phyloP scores from a whole-genome alignment of 2,113 vertebrate genomes.

The Callipepla californica region DNA sequence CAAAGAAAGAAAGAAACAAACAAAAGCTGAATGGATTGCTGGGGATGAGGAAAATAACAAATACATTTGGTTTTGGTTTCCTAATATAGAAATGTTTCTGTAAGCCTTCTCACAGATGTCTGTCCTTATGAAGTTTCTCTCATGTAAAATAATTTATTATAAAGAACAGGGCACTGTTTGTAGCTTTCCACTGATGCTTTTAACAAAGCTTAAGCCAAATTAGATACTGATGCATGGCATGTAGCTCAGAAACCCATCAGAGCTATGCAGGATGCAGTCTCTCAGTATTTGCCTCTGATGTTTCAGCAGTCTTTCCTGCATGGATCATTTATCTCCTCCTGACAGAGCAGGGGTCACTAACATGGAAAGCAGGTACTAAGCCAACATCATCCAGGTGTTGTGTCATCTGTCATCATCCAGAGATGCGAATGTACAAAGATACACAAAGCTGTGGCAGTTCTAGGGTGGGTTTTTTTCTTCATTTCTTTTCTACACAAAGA shows the following conservation, averaged over 20 bases:
- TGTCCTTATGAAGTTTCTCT: not conserved
- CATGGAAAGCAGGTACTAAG: not conserved
- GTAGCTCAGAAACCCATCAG: constrained; percentile 9
- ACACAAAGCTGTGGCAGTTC: not conserved
- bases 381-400: not conserved
- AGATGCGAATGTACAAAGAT: not conserved
- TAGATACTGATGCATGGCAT: not conserved
- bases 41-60: not conserved
- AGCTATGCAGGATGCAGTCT: not conserved
- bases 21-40: not conserved
- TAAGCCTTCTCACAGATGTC: constrained; percentile 5
- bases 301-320: not conserved
- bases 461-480: not conserved
- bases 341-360: not conserved
- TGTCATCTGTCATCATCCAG: not conserved
- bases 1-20: not conserved
- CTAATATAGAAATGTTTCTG: not conserved
- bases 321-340: not conserved
- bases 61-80: not conserved
- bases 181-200: not conserved
- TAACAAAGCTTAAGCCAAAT: not conserved
- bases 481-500: not conserved
- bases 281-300: not conserved
- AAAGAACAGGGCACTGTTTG: not conserved
- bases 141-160: not conserved